These are phyloP conservation scores for Heterohyrax brucei DNA, from an alignment of 2,797 vertebrate species.

Conservation along the genomic window DNA sequence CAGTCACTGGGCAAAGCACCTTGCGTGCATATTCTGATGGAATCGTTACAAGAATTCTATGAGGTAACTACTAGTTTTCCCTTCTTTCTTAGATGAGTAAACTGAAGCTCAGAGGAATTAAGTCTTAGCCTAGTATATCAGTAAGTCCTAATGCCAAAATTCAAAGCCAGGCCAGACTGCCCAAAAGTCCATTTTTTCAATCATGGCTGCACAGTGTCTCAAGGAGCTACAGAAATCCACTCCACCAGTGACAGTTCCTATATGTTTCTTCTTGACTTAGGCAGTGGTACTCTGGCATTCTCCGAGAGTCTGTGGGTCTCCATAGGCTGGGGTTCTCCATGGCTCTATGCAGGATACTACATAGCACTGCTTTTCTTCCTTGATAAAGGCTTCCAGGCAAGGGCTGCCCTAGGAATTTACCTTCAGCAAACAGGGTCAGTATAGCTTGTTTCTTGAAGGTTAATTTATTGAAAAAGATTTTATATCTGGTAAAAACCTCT, in stretches of 20 bases:
- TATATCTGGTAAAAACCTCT: neutral
- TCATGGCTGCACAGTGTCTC: neutral
- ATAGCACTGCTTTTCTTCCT: neutral
- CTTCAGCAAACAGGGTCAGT: conserved; percentile 6
- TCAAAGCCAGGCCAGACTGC: neutral
- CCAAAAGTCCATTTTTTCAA: neutral
- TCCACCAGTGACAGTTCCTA: neutral
- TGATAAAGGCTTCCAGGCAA: neutral
- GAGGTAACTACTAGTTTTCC: neutral
- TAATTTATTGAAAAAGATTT: conserved; percentile 4
- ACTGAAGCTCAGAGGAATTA: conserved; percentile 28
- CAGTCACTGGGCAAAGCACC: neutral
- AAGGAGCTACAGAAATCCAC: neutral
- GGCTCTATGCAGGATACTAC: neutral
- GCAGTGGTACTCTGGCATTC: neutral
- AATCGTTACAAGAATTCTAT: conserved; percentile 5
- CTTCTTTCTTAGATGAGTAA: conserved; percentile 26
- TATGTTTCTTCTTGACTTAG: neutral
- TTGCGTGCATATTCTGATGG: neutral
- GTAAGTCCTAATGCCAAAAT: neutral
- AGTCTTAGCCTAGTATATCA: neutral
- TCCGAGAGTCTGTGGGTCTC: neutral
- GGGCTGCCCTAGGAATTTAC: neutral
- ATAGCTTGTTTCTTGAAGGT: neutral
- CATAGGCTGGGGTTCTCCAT: neutral